A percentile compares a stretch with the other conserved stretches of the same genome.
Evolutionary conservation across 2,888 invertebrate species (phyloP).

Genomic region (Aphrophora alni): DNA sequence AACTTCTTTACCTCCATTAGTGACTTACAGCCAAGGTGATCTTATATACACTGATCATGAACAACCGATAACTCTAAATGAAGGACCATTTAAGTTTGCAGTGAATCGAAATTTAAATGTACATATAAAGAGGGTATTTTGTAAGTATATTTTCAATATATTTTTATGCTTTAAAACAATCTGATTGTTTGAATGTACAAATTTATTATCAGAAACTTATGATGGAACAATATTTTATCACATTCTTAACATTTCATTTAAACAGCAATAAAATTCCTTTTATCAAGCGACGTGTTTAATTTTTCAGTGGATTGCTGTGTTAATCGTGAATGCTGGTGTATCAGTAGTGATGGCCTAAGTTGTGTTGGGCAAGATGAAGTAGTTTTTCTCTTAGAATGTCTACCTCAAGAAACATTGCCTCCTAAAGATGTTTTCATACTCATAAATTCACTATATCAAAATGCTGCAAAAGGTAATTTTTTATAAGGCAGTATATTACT

Average conservation of each 20-base stretch:
- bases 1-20: conserved; percentile 50
- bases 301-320: conserved; percentile 77
- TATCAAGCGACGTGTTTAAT: conserved; percentile 39
- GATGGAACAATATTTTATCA: too few species aligned
- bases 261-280: too few species aligned
- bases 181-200: too few species aligned
- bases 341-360: conserved; percentile 77
- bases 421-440: conserved; percentile 79
- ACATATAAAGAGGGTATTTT: conserved; percentile 73
- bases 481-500: too few species aligned
- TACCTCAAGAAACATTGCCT: conserved; percentile 67
- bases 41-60: conserved; percentile 64
- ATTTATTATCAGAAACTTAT: too few species aligned
- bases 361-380: conserved; percentile 86
- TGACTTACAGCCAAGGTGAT: conserved; percentile 55
- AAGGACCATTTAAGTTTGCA: conserved; percentile 71
- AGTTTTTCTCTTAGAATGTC: conserved; percentile 71
- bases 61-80: conserved; percentile 63
- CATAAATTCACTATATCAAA: conserved; percentile 73
- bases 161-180: too few species aligned
- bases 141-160: conserved; percentile 64
- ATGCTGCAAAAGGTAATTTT: conserved; percentile 65
- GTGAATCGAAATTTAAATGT: conserved; percentile 77
- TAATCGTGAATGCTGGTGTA: conserved; percentile 75
- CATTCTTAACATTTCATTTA: too few species aligned